These are phyloP conservation scores for Cichladusa arquata DNA, from an alignment of 2,113 vertebrate species.

Conservation along the genomic window DNA sequence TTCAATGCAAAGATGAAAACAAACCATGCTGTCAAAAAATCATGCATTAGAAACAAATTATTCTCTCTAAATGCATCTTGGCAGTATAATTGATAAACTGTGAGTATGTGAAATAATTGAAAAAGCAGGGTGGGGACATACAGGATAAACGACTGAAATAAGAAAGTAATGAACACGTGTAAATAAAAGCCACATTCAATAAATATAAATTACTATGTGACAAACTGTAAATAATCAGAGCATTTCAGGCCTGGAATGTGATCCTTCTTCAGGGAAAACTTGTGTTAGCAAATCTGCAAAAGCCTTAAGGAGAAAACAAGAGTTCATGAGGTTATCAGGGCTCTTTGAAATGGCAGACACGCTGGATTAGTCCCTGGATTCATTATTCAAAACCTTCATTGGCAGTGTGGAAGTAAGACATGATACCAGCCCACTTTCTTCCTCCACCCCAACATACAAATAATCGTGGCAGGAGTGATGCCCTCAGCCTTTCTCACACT, in stretches of 20 bases:
- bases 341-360: not conserved
- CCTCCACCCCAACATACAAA: not conserved
- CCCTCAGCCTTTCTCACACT: not conserved
- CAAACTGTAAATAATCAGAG: conserved; percentile 62
- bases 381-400: not conserved
- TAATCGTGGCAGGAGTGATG: not conserved
- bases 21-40: conserved; percentile 61
- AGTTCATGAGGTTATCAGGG: not conserved
- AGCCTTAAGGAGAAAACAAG: not conserved
- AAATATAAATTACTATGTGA: conserved; percentile 41
- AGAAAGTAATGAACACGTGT: conserved; percentile 55
- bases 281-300: not conserved
- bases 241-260: conserved; percentile 29
- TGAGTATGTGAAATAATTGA: conserved; percentile 34
- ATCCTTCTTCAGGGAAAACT: conserved; percentile 47
- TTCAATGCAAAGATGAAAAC: conserved; percentile 39
- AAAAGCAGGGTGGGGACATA: not conserved
- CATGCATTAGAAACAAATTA: conserved; percentile 48
- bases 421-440: not conserved
- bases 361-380: not conserved
- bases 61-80: conserved; percentile 22
- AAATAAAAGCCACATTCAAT: conserved; percentile 62
- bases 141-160: conserved; percentile 54
- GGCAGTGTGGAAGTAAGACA: not conserved
- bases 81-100: conserved; percentile 55